A percentile compares a stretch with the other conserved stretches of the same genome.
phyloP scores from a whole-genome alignment of 1,140 invertebrate genomes.

The Trichogramma pretiosum region DNA sequence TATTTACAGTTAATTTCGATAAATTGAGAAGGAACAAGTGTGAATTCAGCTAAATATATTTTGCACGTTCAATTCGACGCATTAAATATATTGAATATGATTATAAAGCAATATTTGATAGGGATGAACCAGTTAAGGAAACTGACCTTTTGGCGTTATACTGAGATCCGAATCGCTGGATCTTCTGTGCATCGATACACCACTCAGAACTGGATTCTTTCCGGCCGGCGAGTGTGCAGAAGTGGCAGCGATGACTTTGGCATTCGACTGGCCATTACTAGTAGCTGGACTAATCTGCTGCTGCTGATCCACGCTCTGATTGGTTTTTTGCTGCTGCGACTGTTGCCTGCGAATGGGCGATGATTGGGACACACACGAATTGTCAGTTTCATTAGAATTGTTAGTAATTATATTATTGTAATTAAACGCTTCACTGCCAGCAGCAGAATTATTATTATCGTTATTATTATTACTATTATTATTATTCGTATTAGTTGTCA shows the following conservation, averaged over 20 bases:
- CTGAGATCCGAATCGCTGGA: conserved; percentile 90
- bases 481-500: too few species aligned
- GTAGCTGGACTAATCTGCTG: conserved; percentile 24
- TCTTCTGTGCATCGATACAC: conserved; percentile 56
- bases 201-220: conserved; percentile 44
- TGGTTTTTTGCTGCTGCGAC: conserved; percentile 20
- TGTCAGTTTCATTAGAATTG: conserved; percentile 41
- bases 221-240: conserved; percentile 48
- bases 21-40: too few species aligned
- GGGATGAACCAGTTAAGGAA: too few species aligned
- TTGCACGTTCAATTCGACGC: too few species aligned
- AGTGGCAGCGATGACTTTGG: too few species aligned
- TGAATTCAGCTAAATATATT: too few species aligned
- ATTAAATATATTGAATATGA: too few species aligned
- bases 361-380: conserved; percentile 41
- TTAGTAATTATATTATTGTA: conserved; percentile 33
- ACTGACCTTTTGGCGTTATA: conserved; percentile 82
- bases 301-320: conserved; percentile 4
- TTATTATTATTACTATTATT: too few species aligned
- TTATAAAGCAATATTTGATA: too few species aligned
- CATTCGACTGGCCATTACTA: conserved; percentile 21
- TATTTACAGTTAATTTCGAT: too few species aligned
- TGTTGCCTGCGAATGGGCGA: conserved; percentile 36
- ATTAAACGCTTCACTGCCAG: too few species aligned
- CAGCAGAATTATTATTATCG: too few species aligned